Conservation (phyloP, 2,888 invertebrate species). For the Leptura quadrifasciata region DNA sequence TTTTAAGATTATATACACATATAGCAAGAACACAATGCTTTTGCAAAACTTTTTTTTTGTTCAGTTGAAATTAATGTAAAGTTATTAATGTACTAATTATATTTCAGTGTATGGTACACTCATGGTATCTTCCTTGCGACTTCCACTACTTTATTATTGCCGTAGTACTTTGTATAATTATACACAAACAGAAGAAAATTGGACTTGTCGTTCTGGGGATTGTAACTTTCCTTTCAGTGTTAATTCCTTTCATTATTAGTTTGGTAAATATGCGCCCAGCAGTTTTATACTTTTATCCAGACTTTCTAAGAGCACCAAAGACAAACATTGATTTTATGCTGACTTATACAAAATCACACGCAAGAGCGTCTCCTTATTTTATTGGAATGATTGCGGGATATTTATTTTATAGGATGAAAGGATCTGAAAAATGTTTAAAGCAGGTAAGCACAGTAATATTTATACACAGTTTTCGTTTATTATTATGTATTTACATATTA, state of each 20-base stretch:
- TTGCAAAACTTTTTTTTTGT: too few relatives aligned
- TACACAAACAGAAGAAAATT: constrained; percentile 70
- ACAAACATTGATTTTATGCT: constrained; percentile 74
- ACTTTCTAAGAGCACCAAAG: constrained; percentile 75
- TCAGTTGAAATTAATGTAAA: too few relatives aligned
- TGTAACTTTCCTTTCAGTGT: constrained; percentile 71
- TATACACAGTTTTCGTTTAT: too few relatives aligned
- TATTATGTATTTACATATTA: too few relatives aligned
- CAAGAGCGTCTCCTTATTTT: constrained; percentile 77
- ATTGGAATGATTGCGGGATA: constrained; percentile 77
- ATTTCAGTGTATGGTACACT: constrained; percentile 79
- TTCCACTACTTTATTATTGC: constrained; percentile 80
- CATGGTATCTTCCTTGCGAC: constrained; percentile 84
- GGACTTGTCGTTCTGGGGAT: constrained; percentile 71
- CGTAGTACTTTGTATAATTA: constrained; percentile 73
- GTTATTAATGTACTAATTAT: constrained; percentile 25
- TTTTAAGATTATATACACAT: too few relatives aligned
- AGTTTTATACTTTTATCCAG: constrained; percentile 76
- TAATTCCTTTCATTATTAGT: constrained; percentile 75
- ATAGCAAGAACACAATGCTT: too few relatives aligned
- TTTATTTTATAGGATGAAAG: constrained; percentile 70
- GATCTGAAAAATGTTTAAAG: constrained; percentile 63
- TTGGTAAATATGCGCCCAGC: constrained; percentile 74
- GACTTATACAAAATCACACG: constrained; percentile 78
- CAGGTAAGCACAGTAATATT: constrained; percentile 62